These are phyloP conservation scores for Liasis olivaceus DNA, from an alignment of 2,797 vertebrate species.

Conservation along the genomic window DNA sequence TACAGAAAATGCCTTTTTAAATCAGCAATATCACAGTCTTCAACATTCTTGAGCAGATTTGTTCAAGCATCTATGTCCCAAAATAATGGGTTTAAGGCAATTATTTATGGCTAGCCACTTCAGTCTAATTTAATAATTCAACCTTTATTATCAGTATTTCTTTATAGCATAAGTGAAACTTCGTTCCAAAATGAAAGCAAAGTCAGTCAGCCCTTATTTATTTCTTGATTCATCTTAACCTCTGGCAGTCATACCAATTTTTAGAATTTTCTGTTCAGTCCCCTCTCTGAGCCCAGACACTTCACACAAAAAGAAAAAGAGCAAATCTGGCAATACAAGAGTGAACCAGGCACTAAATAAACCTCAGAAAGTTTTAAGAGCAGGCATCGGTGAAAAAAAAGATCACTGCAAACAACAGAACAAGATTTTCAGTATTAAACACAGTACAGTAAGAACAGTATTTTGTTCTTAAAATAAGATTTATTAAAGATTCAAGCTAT, in stretches of 20 bases:
- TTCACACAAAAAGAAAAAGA: slow-evolving; percentile 35
- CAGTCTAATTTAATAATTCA: slow-evolving; percentile 54
- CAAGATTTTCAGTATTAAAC: not conserved
- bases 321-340: slow-evolving; percentile 22
- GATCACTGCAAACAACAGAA: slow-evolving; percentile 17
- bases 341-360: not conserved
- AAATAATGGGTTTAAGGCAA: not conserved
- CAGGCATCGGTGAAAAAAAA: not conserved
- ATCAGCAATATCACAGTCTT: not conserved
- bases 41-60: not conserved
- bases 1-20: slow-evolving; percentile 40
- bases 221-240: not conserved
- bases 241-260: slow-evolving; percentile 12
- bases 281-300: not conserved
- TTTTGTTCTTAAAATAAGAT: slow-evolving; percentile 6
- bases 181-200: slow-evolving; percentile 18
- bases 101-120: slow-evolving; percentile 25
- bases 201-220: not conserved
- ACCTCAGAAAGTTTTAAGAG: not conserved
- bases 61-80: not conserved
- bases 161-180: slow-evolving; percentile 66
- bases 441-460: not conserved
- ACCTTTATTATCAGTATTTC: slow-evolving; percentile 48
- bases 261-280: slow-evolving; percentile 24
- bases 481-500: slow-evolving; percentile 6